Evolutionary conservation across 2,888 invertebrate genomes (phyloP), one percentile per base, ranked within the genome.

Genomic region (Drosophila anomalata): DNA sequence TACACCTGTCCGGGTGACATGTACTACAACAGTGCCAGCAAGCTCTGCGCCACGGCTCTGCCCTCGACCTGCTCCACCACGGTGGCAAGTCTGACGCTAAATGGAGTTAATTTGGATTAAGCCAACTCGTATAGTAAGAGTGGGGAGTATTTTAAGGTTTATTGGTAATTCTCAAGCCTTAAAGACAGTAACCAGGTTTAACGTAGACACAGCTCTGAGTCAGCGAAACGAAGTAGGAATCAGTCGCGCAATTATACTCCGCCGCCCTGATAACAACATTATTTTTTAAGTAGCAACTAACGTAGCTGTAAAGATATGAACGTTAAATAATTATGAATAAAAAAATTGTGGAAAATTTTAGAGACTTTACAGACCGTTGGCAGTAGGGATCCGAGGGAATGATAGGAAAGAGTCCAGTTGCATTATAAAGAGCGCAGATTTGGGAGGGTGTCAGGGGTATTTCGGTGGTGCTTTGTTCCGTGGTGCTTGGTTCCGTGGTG

Each of bases 301-400:
- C 74, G 52, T 90, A 91, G 33, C 91, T 91, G 66, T 31, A 87
- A 81, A 51, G 8, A 61, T 51, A 54, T 63, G 20, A 4, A 36
- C 36, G 36, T 36, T 36, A 36, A 36, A 9, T 12, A 8, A 62
- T 26, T 5, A 20, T n/a, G 44, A 31, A 33, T 11, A 39, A 20
- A 7, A 5, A 26, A 51, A 8, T 33, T 39, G 26, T 51, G 61
- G 22, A 33, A 59, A 57, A 33, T 17, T 33, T 39, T 33, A 8
- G 36, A 1, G 31, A n/a, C 36, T 4, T 7, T 59, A 72, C 75
- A 59, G 48, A 90, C 90, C 89, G 80, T 52, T 78, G 73, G 56
- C 90, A 91, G 55, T 65, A 76, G 2, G 61, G 62, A 75, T 91
- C 91, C 3, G 70, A 62, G 0, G 90, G 91, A 7, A 76, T 53